These are phyloP conservation scores for Habroteleia sp. DNA, from an alignment of 2,888 invertebrate genomes.

Conservation along the genomic window DNA sequence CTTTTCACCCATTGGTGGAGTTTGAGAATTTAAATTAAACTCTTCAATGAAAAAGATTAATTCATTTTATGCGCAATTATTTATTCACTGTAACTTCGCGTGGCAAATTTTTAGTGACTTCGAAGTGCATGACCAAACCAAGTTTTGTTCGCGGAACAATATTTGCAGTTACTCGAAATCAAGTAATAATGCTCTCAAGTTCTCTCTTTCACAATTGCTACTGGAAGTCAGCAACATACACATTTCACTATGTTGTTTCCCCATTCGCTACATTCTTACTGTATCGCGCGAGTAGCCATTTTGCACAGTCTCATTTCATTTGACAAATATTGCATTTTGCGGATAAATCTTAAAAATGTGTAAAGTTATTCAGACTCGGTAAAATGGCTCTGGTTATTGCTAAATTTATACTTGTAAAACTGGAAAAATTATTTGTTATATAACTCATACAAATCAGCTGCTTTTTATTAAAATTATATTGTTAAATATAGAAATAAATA, in stretches of 20 bases:
- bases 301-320: slow-evolving; percentile 31
- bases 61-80: background rate
- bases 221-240: slow-evolving; percentile 16
- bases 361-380: slow-evolving; percentile 29
- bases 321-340: slow-evolving; percentile 33
- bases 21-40: slow-evolving; percentile 23
- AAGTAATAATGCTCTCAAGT: slow-evolving; percentile 28
- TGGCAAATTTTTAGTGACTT: slow-evolving; percentile 5
- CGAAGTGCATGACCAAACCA: slow-evolving; percentile 1
- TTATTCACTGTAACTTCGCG: background rate
- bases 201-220: slow-evolving; percentile 29
- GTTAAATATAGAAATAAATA: too few species aligned
- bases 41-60: background rate
- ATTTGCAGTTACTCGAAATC: slow-evolving; percentile 41
- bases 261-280: slow-evolving; percentile 19
- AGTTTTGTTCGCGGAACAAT: slow-evolving; percentile 27
- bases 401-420: slow-evolving; percentile 7
- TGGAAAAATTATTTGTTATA: too few species aligned
- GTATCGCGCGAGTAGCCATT: slow-evolving; percentile 24
- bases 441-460: too few species aligned
- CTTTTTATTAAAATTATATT: too few species aligned
- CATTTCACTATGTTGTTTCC: slow-evolving; percentile 38
- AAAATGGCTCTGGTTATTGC: slow-evolving; percentile 6
- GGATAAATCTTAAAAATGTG: slow-evolving; percentile 34
- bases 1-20: background rate